These are phyloP conservation scores for Theretra japonica DNA, from an alignment of 2,888 invertebrate genomes.

Conservation along the genomic window DNA sequence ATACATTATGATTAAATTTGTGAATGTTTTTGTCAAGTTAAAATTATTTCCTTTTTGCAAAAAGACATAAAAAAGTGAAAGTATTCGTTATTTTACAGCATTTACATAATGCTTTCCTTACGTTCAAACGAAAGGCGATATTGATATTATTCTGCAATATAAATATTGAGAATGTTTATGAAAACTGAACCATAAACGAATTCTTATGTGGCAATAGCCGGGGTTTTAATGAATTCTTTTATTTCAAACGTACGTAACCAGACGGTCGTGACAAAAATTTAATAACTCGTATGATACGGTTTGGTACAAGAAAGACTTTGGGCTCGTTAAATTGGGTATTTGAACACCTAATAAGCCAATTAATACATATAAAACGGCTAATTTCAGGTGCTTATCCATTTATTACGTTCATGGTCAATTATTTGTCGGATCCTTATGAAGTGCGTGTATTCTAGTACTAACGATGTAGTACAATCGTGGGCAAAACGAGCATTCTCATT, in stretches of 20 bases:
- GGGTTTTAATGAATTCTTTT: slow-evolving; percentile 49
- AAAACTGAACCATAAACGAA: slow-evolving; percentile 40
- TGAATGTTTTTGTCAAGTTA: too few relatives aligned
- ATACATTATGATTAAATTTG: too few relatives aligned
- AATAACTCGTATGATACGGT: slow-evolving; percentile 37
- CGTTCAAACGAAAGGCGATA: background rate
- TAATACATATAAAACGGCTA: slow-evolving; percentile 31
- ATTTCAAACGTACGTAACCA: slow-evolving; percentile 46
- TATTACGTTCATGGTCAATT: slow-evolving; percentile 1
- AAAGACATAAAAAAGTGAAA: background rate
- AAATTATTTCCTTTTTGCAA: too few relatives aligned
- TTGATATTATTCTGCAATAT: slow-evolving; percentile 21
- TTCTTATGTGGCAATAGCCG: slow-evolving; percentile 46
- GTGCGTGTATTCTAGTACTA: background rate
- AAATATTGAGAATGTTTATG: slow-evolving; percentile 39
- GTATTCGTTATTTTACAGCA: background rate
- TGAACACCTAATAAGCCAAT: slow-evolving; percentile 36
- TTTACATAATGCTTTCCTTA: slow-evolving; percentile 18
- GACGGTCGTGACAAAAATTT: slow-evolving; percentile 47
- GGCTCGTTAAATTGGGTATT: slow-evolving; percentile 29
- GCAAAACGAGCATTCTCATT: background rate
- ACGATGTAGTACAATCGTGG: background rate
- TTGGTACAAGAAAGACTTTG: slow-evolving; percentile 30
- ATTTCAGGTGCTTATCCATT: slow-evolving; percentile 9
- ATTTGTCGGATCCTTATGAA: slow-evolving; percentile 1